Evolutionary conservation across 2,113 vertebrate genomes (phyloP), one percentile per base, ranked within the genome.

Genomic region (Strigops habroptila): DNA sequence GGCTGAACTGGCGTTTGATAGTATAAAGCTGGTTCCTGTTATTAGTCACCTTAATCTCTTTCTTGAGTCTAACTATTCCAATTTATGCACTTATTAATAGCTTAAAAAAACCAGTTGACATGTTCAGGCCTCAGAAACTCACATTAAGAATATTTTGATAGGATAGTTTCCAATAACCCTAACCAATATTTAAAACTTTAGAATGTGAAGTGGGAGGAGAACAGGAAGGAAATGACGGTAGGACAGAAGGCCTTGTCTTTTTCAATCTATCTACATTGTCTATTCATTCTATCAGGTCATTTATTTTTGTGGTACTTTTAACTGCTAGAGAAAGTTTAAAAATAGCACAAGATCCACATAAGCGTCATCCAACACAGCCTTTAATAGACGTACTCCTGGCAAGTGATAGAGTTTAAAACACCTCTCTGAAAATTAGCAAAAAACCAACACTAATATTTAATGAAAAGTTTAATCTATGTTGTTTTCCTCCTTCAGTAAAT

Each of bases 141-240:
- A 77, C 11, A 65, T 24, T 11, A 55, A 63, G 62, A 53, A 49
- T 39, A 69, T 46, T 53, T 59, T 77, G 3, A 55, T 30, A 70
- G 5, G 27, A 35, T 46, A 87, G 17, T 41, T 64, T 53, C 76
- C 4, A 73, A 59, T 49, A 53, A 77, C 37, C 4, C 4, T 46
- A 39, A 86, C 24, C 22, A 44, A 53, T 49, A 62, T 51, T 78
- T 76, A 59, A 76, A 48, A 39, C 39, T 52, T 39, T 46, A 51
- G 10, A 37, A 7, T 48, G 6, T n/a, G 17, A 90, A 78, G 7
- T 27, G 15, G 8, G 7, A 62, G 27, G 13, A 81, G 86, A 68
- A 37, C 3, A 30, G 2, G 1, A 52, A 55, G 9, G 18, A 5
- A 55, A 4, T 43, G 27, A 52, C 2, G 1, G 30, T 46, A 46